Evolutionary conservation across 92 coral and sea anemone genomes (phyloP), one percentile per base, ranked within the genome.

Genomic region (Blastomussa wellsi): DNA sequence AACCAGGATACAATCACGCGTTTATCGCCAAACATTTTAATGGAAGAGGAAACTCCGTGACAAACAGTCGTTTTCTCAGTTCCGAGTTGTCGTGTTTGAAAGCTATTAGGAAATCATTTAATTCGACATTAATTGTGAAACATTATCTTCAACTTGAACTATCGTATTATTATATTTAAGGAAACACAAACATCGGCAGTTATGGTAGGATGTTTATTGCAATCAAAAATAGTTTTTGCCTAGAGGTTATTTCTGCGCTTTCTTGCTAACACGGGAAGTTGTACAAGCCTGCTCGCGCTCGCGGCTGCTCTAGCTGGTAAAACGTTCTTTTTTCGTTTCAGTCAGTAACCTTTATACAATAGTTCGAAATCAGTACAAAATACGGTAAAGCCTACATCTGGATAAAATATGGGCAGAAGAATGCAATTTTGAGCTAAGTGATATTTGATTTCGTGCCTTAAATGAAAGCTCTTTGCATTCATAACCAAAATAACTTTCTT

Each of bases 71-170:
- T 79, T 59, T 81, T 52, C 36, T 33, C 2, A 36, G 47, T 82
- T 71, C 78, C 71, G 66, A 82, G 29, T 41, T 70, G 86, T 39
- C 86, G 78, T 53, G 36, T 82, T 79, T 53, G 78, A 72, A 81
- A 81, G 65, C 77, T 68, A 68, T 81, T 47, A 51, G 48, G 55
- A 70, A 82, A 82, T 24, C 47, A 72, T 82, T 82, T 70, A 26
- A 70, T 37, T 81, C 65, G 85, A 74, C 86, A 82, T 70, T 70
- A 36, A 44, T 72, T 71, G 53, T 38, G 78, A 82, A 70, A 53
- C 85, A 47, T 81, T 68, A 69, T 69, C 85, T 47, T 49, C 31
- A 81, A 32, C 76, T 47, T 57, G n/a, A 69, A 81, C 77, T 82
- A 38, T n/a, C n/a, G 31, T n/a, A 64, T 35, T 82, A 70, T 71